Conservation (phyloP, 2,888 invertebrate species). For the Cataglyphis rosenhaueri region DNA sequence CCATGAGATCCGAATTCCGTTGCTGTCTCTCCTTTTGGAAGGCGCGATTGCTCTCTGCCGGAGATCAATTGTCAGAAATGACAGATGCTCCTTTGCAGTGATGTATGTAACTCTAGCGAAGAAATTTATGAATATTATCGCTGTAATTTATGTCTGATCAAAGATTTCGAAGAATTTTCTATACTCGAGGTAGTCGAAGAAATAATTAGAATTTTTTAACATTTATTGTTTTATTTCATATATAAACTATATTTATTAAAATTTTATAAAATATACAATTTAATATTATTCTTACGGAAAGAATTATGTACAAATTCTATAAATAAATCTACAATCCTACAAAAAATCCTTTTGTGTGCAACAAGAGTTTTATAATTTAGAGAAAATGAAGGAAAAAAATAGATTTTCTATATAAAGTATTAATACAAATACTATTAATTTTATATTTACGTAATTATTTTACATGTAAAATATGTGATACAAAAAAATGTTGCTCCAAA, state of each 20-base stretch:
- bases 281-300: not conserved
- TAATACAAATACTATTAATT: not conserved
- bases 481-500: not conserved
- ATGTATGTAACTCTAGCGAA: not conserved
- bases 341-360: not conserved
- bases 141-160: not conserved
- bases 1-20: slow-evolving; percentile 61
- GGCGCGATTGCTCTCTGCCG: not conserved
- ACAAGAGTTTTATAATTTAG: not conserved
- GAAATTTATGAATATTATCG: not conserved
- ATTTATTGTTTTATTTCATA: not conserved
- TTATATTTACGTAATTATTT: not conserved
- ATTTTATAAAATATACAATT: not conserved
- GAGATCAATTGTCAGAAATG: slow-evolving; percentile 8
- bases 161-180: not conserved
- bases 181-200: not conserved
- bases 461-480: not conserved
- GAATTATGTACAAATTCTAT: not conserved
- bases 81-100: not conserved
- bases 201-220: not conserved
- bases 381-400: not conserved
- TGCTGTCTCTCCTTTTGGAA: slow-evolving; percentile 27
- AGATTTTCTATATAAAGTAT: not conserved
- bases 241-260: not conserved
- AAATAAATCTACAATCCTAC: not conserved